Base-by-base conservation (phyloP, 2,888 invertebrate genomes). In the Acrobasis suavella region DNA sequence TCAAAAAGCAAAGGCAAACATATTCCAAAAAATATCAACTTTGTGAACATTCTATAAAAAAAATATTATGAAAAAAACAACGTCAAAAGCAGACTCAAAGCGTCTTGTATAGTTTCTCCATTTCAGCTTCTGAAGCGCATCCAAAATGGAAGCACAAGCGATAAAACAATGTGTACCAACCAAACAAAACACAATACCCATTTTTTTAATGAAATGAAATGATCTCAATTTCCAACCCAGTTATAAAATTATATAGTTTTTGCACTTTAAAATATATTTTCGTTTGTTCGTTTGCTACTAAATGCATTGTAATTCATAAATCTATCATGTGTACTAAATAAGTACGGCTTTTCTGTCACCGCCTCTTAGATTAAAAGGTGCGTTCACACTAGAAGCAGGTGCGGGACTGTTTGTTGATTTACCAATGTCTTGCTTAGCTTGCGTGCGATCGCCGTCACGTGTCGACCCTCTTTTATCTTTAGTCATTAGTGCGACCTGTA, bases 261-360 rank as follows among this genome's bases (percentile, higher is more conserved):
- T 42, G 14, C 42, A 42, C 10, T 9, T 39, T 39, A 10, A 42
- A 42, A 42, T 10, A 46, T 0, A 42, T 42, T 42, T 12, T 42
- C 46, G 42, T 46, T 46, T 14, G 6, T 12, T 42, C 46, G 42
- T 46, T 46, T 14, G 6, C n/a, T 46, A 14, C n/a, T 46, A 14
- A 14, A 12, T 46, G 46, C 46, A 46, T 5, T 14, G 46, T 32
- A 8, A 32, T 32, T 32, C 0, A 32, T 22, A 50, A 32, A 22
- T 52, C 22, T 52, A 51, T 51, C 16, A n/a, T 32, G 50, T 39
- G 0, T 64, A 62, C 76, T 83, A 89, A 68, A 91, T 92, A 22
- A 92, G 82, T 12, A 92, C 91, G 51, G 91, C 92, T 71, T 91
- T 91, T 58, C 92, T 82, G 22, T 85, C 87, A 37, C 83, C 77